phyloP scores from a whole-genome alignment of 2,797 vertebrate species.

The Schizothorax lantsangensis region DNA sequence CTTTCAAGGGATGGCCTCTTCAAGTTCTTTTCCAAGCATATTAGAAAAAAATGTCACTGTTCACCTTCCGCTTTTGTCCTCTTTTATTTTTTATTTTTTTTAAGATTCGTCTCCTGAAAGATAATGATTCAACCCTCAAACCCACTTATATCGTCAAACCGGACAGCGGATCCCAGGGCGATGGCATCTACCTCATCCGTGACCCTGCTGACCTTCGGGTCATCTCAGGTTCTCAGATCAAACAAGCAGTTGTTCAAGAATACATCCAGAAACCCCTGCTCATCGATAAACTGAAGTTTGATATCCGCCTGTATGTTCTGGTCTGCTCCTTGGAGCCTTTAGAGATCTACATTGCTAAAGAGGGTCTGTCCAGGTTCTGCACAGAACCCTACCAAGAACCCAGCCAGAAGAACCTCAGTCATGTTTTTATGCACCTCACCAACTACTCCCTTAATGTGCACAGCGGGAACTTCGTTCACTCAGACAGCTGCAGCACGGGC shows the following conservation, averaged over 20 bases:
- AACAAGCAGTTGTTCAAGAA: conserved; percentile 93
- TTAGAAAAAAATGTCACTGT: neutral
- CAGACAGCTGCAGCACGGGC: conserved; percentile 89
- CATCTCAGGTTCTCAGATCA: conserved; percentile 80
- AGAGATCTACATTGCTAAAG: conserved; percentile 97
- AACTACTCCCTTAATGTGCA: conserved; percentile 98
- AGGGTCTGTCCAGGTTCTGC: conserved; percentile 96
- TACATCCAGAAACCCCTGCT: conserved; percentile 93
- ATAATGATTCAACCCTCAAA: conserved; percentile 81
- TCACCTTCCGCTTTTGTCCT: neutral
- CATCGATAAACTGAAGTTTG: conserved; percentile 98
- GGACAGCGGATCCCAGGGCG: conserved; percentile 94
- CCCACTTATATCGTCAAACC: conserved; percentile 97
- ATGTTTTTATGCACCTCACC: conserved; percentile 96
- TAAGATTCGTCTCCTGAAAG: conserved; percentile 88
- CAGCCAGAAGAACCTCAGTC: conserved; percentile 90
- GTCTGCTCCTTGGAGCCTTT: conserved; percentile 92
- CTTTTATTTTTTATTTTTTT: neutral
- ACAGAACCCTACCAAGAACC: conserved; percentile 94
- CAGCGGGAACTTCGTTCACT: conserved; percentile 93
- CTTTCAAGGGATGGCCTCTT: neutral
- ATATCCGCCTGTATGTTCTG: conserved; percentile 95
- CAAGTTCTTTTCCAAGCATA: neutral
- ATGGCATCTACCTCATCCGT: conserved; percentile 98
- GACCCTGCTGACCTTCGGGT: conserved; percentile 87